Evolutionary conservation across 1,140 invertebrate genomes (phyloP).

Genomic region (Eufriesea mexicana): DNA sequence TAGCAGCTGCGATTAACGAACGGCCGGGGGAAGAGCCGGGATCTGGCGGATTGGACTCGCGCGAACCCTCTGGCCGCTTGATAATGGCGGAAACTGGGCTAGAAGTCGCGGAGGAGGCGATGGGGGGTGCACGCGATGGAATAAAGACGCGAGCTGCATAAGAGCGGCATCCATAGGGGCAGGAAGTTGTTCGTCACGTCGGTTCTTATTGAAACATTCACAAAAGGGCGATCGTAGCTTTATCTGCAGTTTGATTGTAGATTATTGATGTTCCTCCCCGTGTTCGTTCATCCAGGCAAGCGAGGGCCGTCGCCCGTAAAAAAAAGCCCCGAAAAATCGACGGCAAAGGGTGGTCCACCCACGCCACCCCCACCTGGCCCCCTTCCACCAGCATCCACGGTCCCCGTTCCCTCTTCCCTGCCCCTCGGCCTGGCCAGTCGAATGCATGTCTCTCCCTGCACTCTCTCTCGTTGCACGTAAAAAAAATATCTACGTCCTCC

Average conservation of each 20-base stretch:
- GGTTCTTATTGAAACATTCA: conserved; percentile 80
- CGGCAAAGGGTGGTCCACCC: conserved; percentile 73
- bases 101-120: not conserved
- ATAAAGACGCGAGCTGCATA: conserved; percentile 43
- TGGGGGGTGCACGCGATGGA: not conserved
- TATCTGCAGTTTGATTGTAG: conserved; percentile 83
- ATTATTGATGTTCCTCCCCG: conserved; percentile 82
- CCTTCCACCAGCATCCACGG: conserved; percentile 42
- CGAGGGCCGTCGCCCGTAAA: conserved; percentile 79
- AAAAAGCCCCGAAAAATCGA: conserved; percentile 77
- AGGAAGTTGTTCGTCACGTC: conserved; percentile 71
- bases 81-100: not conserved
- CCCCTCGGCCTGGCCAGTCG: conserved; percentile 60
- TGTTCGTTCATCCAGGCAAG: conserved; percentile 78
- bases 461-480: conserved; percentile 74
- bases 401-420: conserved; percentile 37
- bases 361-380: conserved; percentile 41
- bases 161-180: conserved; percentile 44
- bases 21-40: no score
- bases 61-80: not conserved
- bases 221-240: conserved; percentile 81
- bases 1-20: no score
- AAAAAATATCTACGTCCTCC: conserved; percentile 76
- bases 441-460: conserved; percentile 74
- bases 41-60: no score